phyloP scores from a whole-genome alignment of 2,797 vertebrate genomes.

The Chanos chanos region DNA sequence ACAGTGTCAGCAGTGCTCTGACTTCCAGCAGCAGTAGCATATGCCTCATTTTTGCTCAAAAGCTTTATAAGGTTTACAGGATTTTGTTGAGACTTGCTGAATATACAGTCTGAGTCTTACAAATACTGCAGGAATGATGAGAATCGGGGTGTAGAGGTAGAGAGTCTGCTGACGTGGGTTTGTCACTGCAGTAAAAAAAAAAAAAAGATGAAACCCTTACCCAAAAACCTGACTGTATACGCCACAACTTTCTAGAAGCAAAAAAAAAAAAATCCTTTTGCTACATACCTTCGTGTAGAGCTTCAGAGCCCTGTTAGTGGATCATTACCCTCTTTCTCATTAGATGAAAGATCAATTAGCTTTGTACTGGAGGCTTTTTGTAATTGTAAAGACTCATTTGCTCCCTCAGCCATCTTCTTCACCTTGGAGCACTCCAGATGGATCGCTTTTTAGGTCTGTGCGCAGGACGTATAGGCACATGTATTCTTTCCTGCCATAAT shows the following conservation, averaged over 20 bases:
- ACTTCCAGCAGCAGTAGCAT: no score
- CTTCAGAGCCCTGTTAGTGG: slow-evolving; percentile 15
- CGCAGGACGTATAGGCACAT: no score
- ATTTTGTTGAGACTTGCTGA: background rate
- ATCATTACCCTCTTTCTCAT: slow-evolving; percentile 33
- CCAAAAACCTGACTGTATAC: background rate
- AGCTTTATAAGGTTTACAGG: no score
- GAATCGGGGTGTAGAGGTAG: background rate
- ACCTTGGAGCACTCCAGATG: slow-evolving; percentile 14
- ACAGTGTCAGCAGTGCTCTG: no score
- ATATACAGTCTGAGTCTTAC: background rate
- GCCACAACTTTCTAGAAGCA: background rate
- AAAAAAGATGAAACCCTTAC: no score
- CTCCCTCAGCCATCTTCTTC: slow-evolving; percentile 1
- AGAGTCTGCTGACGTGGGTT: slow-evolving; percentile 7
- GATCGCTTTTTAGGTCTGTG: slow-evolving; percentile 13
- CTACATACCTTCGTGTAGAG: background rate
- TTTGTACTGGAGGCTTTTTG: slow-evolving; percentile 40
- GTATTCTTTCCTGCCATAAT: no score
- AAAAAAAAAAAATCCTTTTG: background rate
- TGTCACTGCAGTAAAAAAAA: no score
- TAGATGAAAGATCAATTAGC: slow-evolving; percentile 43
- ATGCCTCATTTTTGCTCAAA: no score
- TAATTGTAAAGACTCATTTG: slow-evolving; percentile 35
- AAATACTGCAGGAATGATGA: slow-evolving; percentile 10